phyloP scores from a whole-genome alignment of 2,113 vertebrate species.

The Numida meleagris region DNA sequence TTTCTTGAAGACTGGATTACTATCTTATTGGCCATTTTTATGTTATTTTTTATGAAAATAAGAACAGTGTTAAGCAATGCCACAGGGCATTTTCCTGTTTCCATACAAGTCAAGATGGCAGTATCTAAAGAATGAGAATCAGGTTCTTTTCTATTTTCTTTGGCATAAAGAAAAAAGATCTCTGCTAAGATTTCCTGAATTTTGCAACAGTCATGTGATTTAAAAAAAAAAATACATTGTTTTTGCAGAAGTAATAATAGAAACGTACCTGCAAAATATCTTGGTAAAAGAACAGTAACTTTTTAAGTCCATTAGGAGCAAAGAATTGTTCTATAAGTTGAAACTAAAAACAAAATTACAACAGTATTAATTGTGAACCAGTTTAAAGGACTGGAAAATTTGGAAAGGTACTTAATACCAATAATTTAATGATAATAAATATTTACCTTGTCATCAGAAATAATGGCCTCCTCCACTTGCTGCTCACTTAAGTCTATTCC shows the following conservation, averaged over 20 bases:
- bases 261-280: slow-evolving; percentile 72
- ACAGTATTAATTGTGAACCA: not conserved
- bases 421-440: not conserved
- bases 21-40: not conserved
- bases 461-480: slow-evolving; percentile 79
- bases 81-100: not conserved
- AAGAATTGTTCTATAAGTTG: slow-evolving; percentile 81
- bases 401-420: not conserved
- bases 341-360: slow-evolving; percentile 72
- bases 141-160: not conserved
- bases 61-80: not conserved
- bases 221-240: not conserved
- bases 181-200: not conserved
- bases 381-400: not conserved
- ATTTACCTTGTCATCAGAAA: slow-evolving; percentile 82
- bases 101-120: not conserved
- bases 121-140: not conserved
- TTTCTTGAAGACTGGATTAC: not conserved
- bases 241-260: not conserved
- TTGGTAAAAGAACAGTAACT: slow-evolving; percentile 85
- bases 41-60: not conserved
- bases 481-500: slow-evolving; percentile 64
- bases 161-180: not conserved
- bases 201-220: not conserved
- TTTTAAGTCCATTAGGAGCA: slow-evolving; percentile 77